Evolutionary conservation across 2,797 vertebrate species (phyloP).

Genomic region (Ctenosaura bakeri): DNA sequence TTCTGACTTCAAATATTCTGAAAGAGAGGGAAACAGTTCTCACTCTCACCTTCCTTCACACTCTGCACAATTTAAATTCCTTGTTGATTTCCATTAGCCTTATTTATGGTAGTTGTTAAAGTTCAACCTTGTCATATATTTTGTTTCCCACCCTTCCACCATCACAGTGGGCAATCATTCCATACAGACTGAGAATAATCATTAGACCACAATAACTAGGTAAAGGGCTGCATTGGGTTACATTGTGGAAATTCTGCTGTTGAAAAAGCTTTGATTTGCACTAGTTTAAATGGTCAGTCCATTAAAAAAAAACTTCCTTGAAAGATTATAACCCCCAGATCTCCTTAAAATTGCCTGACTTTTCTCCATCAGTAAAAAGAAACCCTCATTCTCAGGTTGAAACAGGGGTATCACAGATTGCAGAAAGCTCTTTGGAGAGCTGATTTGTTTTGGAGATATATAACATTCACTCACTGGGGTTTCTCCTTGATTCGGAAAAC

Average conservation of each 20-base stretch:
- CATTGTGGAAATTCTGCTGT: background rate
- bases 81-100: background rate
- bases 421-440: background rate
- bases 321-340: slow-evolving; percentile 14
- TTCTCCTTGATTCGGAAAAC: slow-evolving; percentile 4
- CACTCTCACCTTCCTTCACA: too few species aligned
- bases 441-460: slow-evolving; percentile 14
- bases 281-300: background rate
- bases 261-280: slow-evolving; percentile 7
- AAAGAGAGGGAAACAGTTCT: too few species aligned
- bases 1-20: too few species aligned
- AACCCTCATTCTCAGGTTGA: background rate
- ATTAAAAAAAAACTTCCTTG: background rate
- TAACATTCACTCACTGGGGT: background rate
- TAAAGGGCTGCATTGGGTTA: background rate
- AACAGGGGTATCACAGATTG: background rate
- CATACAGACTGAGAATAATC: background rate
- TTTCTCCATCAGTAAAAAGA: slow-evolving; percentile 1
- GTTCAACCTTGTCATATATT: background rate
- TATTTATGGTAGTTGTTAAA: background rate
- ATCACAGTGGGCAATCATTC: background rate
- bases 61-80: too few species aligned
- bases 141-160: background rate
- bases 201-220: background rate
- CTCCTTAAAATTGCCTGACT: background rate